These are phyloP conservation scores for Drosophila orena DNA, from an alignment of 1,140 invertebrate species.

Conservation along the genomic window DNA sequence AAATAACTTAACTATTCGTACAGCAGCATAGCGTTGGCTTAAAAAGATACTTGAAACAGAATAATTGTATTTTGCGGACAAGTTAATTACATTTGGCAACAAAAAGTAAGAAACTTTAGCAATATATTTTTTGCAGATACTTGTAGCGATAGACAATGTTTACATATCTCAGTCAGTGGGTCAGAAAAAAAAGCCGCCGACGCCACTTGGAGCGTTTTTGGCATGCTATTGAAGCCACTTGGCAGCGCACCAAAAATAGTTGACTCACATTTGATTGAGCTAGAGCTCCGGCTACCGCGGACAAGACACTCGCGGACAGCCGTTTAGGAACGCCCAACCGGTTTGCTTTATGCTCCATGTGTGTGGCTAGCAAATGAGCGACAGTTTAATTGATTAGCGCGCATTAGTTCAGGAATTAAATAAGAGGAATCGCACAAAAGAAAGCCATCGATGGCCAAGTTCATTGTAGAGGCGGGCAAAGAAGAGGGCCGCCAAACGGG, in stretches of 20 bases:
- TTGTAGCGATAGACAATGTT: conserved; percentile 38
- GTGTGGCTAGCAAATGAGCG: conserved; percentile 39
- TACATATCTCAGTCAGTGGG: conserved; percentile 78
- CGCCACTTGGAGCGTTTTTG: conserved; percentile 73
- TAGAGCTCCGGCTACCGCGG: conserved; percentile 42
- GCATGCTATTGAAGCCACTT: conserved; percentile 56
- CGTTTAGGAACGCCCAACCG: conserved; percentile 18
- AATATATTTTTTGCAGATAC: conserved; percentile 21
- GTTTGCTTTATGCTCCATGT: conserved; percentile 10
- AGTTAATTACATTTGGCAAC: conserved; percentile 42
- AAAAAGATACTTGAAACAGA: conserved; percentile 25
- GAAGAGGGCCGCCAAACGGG: background rate
- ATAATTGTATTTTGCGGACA: conserved; percentile 26
- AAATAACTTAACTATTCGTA: conserved; percentile 7
- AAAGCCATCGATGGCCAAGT: conserved; percentile 65
- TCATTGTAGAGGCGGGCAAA: conserved; percentile 57
- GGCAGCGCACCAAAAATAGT: conserved; percentile 77
- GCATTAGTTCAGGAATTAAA: conserved; percentile 46
- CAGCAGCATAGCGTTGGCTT: conserved; percentile 28
- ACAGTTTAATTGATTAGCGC: conserved; percentile 62
- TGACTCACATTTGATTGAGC: conserved; percentile 71
- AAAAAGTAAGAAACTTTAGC: conserved; percentile 47
- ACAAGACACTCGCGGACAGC: conserved; percentile 28
- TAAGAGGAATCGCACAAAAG: conserved; percentile 28
- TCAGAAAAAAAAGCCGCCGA: conserved; percentile 72